A percentile compares a stretch with the other conserved stretches of the same genome.
These are phyloP conservation scores for Arbacia lixula DNA, from an alignment of 53 echinoderm and acorn worm species.

Conservation along the genomic window DNA sequence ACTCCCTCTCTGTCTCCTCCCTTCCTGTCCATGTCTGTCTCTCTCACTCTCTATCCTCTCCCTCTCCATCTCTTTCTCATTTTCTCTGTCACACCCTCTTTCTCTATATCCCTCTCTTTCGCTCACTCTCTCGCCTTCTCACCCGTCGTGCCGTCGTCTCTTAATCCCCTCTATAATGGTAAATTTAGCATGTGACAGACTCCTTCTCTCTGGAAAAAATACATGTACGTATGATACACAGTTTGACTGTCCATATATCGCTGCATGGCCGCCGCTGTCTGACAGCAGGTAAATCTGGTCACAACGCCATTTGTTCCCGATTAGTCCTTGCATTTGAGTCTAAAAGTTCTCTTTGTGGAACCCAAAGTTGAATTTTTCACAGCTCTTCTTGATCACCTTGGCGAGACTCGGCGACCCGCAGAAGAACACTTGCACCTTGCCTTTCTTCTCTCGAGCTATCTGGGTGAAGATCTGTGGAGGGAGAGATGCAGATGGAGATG, in stretches of 20 bases:
- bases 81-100: neutral
- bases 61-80: neutral
- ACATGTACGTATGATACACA: too few relatives aligned
- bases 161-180: too few relatives aligned
- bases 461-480: conserved; percentile 77
- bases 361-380: conserved; percentile 84
- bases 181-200: too few relatives aligned
- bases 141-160: too few relatives aligned
- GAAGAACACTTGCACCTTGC: conserved; percentile 95
- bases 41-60: neutral
- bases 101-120: neutral
- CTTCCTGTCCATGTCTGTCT: neutral
- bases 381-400: conserved; percentile 77
- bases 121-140: neutral
- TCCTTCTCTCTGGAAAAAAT: too few relatives aligned
- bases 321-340: too few relatives aligned
- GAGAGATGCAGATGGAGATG: neutral
- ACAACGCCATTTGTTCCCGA: too few relatives aligned
- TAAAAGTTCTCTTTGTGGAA: conserved; percentile 99
- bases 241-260: too few relatives aligned
- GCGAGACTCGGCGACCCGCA: conserved; percentile 91
- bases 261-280: too few relatives aligned
- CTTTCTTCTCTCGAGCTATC: conserved; percentile 80
- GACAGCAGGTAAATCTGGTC: too few relatives aligned
- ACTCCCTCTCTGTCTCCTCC: neutral